These are phyloP conservation scores for Hypselothyrea guttata DNA, from an alignment of 2,888 invertebrate genomes.

Conservation along the genomic window DNA sequence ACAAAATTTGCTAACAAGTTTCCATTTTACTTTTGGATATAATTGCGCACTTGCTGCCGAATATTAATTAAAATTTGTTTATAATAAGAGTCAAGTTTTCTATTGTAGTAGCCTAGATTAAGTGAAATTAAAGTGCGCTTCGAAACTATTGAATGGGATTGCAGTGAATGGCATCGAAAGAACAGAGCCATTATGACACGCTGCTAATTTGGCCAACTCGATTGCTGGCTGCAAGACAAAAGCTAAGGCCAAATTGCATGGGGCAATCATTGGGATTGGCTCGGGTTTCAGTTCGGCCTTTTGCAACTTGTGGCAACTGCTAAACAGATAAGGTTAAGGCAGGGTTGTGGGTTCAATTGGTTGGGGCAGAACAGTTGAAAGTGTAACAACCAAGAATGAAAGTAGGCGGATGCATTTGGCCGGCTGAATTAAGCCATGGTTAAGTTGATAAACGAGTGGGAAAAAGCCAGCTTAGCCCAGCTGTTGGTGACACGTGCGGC, in stretches of 20 bases:
- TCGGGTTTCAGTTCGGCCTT: constrained; percentile 10
- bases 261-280: constrained; percentile 66
- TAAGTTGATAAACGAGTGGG: constrained; percentile 28
- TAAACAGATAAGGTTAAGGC: neutral
- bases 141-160: constrained; percentile 1
- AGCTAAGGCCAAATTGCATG: constrained; percentile 56
- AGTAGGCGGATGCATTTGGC: neutral
- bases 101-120: neutral
- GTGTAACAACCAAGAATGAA: constrained; percentile 13
- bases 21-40: no score
- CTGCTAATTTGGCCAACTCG: constrained; percentile 58
- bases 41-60: no score
- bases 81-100: no score
- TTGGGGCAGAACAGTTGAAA: neutral
- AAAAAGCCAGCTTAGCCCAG: constrained; percentile 16
- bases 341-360: neutral
- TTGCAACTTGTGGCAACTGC: no score
- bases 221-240: constrained; percentile 63
- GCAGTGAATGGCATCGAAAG: constrained; percentile 3
- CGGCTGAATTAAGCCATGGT: constrained; percentile 4
- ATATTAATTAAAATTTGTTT: no score
- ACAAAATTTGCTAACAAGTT: no score
- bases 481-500: constrained; percentile 46
- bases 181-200: constrained; percentile 4
- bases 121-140: no score